Evolutionary conservation across 1,140 invertebrate species (phyloP).

Genomic region (Drosophila cardini): DNA sequence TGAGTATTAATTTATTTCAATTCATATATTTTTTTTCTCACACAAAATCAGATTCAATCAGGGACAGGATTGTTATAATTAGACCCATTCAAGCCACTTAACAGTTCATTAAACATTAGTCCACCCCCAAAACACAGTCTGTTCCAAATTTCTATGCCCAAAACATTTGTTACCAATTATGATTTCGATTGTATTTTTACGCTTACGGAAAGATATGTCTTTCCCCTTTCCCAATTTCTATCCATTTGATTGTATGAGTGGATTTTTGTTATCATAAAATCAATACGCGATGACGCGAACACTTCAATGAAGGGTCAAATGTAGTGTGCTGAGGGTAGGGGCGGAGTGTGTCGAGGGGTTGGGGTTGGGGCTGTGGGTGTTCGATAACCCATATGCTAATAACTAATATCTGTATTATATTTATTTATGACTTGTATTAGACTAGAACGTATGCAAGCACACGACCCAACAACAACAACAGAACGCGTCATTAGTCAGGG

Average conservation of each 20-base stretch:
- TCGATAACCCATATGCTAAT: conserved; percentile 79
- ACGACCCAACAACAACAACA: conserved; percentile 50
- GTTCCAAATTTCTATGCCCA: conserved; percentile 31
- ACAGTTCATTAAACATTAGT: conserved; percentile 7
- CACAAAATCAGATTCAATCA: conserved; percentile 1
- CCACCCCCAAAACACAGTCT: conserved; percentile 9
- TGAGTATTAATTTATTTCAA: background rate
- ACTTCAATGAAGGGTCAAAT: conserved; percentile 38
- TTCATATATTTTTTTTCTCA: background rate
- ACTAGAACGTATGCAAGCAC: conserved; percentile 61
- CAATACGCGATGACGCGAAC: conserved; percentile 74
- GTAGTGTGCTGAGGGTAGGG: background rate
- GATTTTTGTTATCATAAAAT: conserved; percentile 71
- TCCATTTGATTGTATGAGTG: conserved; percentile 35
- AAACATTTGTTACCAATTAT: conserved; percentile 78
- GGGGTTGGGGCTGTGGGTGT: background rate
- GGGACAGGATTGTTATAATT: conserved; percentile 5
- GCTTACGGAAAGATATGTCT: conserved; percentile 14
- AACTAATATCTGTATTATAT: conserved; percentile 80
- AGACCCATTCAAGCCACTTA: conserved; percentile 9
- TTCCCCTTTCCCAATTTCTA: conserved; percentile 1
- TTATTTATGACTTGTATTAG: conserved; percentile 78
- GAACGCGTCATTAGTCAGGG: conserved; percentile 60
- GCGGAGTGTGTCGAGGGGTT: too few relatives aligned
- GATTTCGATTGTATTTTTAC: conserved; percentile 49